These are phyloP conservation scores for Colius striatus DNA, from an alignment of 2,113 vertebrate genomes.

Conservation along the genomic window DNA sequence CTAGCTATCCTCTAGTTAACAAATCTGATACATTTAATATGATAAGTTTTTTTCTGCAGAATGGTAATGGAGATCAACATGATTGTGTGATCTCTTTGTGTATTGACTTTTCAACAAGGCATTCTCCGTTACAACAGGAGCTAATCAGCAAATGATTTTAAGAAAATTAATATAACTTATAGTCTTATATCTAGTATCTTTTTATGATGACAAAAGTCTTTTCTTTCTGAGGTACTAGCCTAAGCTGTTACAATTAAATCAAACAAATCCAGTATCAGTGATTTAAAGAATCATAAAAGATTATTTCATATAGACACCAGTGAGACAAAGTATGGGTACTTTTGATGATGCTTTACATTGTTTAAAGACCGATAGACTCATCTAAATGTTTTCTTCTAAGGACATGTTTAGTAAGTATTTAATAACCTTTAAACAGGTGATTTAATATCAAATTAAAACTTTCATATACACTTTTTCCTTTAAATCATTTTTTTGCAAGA, in stretches of 20 bases:
- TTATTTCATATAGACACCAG: not conserved
- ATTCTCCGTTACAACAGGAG: not conserved
- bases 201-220: not conserved
- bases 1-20: accelerated
- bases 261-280: not conserved
- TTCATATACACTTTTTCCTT: not conserved
- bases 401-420: not conserved
- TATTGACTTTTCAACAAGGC: not conserved
- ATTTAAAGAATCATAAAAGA: not conserved
- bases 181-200: not conserved
- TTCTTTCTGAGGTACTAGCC: not conserved
- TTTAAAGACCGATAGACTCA: not conserved
- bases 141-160: not conserved
- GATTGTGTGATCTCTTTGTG: not conserved
- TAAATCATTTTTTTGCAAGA: not conserved
- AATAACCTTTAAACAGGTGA: not conserved
- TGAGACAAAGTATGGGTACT: not conserved
- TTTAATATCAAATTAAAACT: not conserved
- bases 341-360: not conserved
- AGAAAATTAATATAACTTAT: accelerated
- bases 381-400: not conserved
- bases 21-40: not conserved
- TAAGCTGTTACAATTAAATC: not conserved
- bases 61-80: not conserved
- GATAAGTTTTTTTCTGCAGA: not conserved